Percentiles rank a stretch among this genome's conserved stretches.
Evolutionary conservation across 2,888 invertebrate species (phyloP).

Genomic region (Chydorus sphaericus): DNA sequence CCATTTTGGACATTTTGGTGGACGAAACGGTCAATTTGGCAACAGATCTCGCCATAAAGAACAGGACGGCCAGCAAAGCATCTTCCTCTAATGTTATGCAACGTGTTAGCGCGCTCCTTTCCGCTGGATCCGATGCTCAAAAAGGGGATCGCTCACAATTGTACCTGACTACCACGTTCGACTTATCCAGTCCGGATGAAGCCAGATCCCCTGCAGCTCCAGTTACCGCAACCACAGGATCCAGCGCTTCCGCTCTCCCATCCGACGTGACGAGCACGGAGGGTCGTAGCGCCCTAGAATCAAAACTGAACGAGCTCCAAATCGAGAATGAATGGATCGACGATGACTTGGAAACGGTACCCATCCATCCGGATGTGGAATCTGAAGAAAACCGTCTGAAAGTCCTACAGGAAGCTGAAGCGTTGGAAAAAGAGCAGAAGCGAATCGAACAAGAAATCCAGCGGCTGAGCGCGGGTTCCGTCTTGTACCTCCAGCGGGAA

Average conservation of each 20-base stretch:
- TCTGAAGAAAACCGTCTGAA: neutral
- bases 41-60: neutral
- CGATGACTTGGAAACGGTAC: neutral
- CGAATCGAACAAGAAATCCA: constrained; percentile 42
- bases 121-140: neutral
- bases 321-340: constrained; percentile 10
- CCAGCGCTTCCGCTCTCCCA: neutral
- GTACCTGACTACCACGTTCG: constrained; percentile 8
- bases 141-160: neutral
- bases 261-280: neutral
- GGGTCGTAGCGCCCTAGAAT: neutral
- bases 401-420: constrained; percentile 38
- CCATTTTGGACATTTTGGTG: neutral
- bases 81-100: neutral
- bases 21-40: neutral
- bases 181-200: constrained; percentile 1
- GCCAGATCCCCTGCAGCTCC: neutral
- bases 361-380: neutral
- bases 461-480: constrained; percentile 14
- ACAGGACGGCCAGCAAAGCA: neutral
- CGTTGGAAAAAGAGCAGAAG: constrained; percentile 43
- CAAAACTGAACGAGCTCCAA: neutral
- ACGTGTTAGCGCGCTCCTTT: neutral
- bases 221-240: neutral
- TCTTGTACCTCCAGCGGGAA: constrained; percentile 39